Percentiles rank a stretch among this genome's conserved stretches.
phyloP scores from a whole-genome alignment of 2,113 vertebrate genomes.

The Phalacrocorax aristotelis region DNA sequence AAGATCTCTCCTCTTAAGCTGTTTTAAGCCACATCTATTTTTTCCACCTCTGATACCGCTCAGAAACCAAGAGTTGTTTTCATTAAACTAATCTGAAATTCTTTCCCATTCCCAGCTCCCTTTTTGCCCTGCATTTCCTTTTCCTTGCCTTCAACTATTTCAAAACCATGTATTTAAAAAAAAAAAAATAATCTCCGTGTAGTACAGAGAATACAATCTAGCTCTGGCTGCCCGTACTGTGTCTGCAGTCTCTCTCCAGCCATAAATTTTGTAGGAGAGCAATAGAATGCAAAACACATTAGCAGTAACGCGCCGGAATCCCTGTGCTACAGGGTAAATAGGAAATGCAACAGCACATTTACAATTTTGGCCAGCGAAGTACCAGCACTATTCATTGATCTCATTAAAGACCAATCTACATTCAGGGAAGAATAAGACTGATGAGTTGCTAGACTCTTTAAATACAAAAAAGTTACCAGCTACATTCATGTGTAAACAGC shows the following conservation, averaged over 20 bases:
- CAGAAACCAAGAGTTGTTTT: neutral
- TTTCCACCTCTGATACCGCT: neutral
- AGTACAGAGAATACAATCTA: neutral
- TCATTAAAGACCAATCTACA: slow-evolving; percentile 69
- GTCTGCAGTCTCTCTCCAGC: slow-evolving; percentile 10
- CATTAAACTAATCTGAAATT: neutral
- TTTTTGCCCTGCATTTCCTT: neutral
- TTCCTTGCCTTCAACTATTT: neutral
- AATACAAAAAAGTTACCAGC: slow-evolving; percentile 1
- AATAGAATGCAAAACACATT: slow-evolving; percentile 65
- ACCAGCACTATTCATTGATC: slow-evolving; percentile 57
- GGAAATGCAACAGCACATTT: slow-evolving; percentile 60
- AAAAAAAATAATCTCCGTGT: neutral
- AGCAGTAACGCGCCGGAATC: neutral
- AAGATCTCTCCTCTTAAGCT: neutral
- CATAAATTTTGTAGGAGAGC: slow-evolving; percentile 63
- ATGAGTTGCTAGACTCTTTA: slow-evolving; percentile 39
- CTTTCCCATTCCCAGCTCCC: neutral
- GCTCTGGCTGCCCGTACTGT: neutral
- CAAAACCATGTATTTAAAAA: neutral
- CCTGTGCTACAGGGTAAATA: slow-evolving; percentile 55
- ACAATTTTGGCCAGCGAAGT: slow-evolving; percentile 50
- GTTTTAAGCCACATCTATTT: neutral
- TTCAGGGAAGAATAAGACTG: slow-evolving; percentile 59
- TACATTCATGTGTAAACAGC: neutral